Evolutionary conservation across 2,888 invertebrate species (phyloP).

Genomic region (Trileptium ribeirensis): DNA sequence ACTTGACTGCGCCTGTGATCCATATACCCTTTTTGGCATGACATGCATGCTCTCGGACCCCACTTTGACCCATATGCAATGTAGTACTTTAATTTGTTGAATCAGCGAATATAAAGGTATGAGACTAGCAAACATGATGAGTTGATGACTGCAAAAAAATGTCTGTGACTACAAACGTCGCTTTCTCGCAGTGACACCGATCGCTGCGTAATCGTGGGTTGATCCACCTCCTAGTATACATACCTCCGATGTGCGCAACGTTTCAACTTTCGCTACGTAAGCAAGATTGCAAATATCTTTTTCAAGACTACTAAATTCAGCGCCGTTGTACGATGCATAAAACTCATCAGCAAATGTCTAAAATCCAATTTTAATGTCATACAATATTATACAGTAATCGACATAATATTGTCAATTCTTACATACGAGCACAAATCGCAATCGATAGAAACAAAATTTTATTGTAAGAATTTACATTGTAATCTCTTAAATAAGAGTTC

Average conservation of each 20-base stretch:
- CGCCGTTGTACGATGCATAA: constrained; percentile 83
- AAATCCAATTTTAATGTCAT: constrained; percentile 24
- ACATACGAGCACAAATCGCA: constrained; percentile 17
- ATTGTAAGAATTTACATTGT: no score
- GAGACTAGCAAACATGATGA: no score
- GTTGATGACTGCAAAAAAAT: neutral
- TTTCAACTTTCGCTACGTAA: constrained; percentile 87
- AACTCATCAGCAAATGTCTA: constrained; percentile 79
- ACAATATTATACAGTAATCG: constrained; percentile 35
- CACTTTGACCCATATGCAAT: no score
- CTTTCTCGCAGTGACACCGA: constrained; percentile 2
- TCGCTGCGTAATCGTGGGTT: no score
- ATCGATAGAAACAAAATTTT: neutral
- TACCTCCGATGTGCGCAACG: constrained; percentile 65
- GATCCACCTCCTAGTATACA: constrained; percentile 18
- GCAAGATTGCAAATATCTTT: constrained; percentile 85
- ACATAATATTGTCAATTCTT: constrained; percentile 25
- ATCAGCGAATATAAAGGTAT: no score
- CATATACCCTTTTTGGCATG: no score
- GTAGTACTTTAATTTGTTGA: no score
- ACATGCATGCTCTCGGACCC: no score
- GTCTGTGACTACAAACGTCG: neutral
- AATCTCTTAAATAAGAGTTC: no score
- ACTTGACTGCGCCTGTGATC: no score
- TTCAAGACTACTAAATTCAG: constrained; percentile 84